Evolutionary conservation across 2,113 vertebrate species (phyloP).

Genomic region (Campylomormyrus tamandua): DNA sequence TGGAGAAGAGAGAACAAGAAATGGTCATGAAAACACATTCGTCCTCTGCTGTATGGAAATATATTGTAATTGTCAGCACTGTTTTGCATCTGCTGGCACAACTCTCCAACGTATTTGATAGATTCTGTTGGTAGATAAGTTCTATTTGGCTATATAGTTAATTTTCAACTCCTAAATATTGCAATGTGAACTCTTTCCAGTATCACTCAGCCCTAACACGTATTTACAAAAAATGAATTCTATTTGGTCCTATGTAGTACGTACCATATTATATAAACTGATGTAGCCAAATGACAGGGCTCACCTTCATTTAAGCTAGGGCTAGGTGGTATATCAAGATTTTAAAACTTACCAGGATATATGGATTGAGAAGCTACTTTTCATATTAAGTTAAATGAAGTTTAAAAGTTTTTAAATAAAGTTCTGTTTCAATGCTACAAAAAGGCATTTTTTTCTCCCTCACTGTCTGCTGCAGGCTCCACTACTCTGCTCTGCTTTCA

Average conservation of each 20-base stretch:
- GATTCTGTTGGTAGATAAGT: background rate
- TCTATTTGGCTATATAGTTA: background rate
- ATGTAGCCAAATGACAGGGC: background rate
- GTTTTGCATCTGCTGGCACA: background rate
- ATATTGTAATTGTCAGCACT: background rate
- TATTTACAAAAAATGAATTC: background rate
- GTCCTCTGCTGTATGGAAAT: background rate
- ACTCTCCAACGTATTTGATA: background rate
- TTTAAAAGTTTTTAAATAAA: background rate
- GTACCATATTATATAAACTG: background rate
- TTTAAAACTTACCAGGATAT: background rate
- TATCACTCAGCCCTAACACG: background rate
- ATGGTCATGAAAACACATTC: background rate
- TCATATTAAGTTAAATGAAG: background rate
- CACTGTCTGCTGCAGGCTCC: background rate
- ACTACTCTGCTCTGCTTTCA: background rate
- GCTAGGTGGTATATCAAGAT: background rate
- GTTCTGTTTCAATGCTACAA: background rate
- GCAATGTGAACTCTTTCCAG: background rate
- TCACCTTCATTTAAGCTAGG: background rate
- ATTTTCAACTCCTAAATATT: background rate
- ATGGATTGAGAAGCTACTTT: background rate
- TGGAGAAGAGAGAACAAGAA: background rate
- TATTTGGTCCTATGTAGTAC: background rate
- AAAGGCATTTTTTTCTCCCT: background rate